Percentiles rank a stretch among this genome's conserved stretches.
phyloP scores from a whole-genome alignment of 2,797 vertebrate genomes.

The Clarias laeviceps region DNA sequence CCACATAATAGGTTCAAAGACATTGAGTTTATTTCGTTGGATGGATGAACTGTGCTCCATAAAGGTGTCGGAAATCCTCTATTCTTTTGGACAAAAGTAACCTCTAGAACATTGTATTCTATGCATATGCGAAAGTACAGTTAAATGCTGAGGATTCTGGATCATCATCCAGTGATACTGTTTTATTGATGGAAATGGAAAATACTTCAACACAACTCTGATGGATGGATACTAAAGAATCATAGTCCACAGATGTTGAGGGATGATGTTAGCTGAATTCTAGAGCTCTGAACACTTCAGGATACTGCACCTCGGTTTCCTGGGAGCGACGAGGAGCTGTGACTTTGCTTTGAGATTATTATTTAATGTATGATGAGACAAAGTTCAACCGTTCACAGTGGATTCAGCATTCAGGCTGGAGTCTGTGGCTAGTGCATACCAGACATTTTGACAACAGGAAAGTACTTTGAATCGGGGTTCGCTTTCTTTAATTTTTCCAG shows the following conservation, averaged over 20 bases:
- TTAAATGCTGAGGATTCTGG: not conserved
- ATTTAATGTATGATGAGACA: conserved; percentile 55
- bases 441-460: conserved; percentile 85
- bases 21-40: not conserved
- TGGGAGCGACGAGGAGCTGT: conserved; percentile 53
- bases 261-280: not conserved
- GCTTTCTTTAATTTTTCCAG: conserved; percentile 54
- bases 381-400: conserved; percentile 69
- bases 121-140: not conserved
- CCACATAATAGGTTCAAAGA: not conserved
- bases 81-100: not conserved
- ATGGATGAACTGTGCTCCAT: not conserved
- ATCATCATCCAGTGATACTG: not conserved
- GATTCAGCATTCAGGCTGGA: conserved; percentile 80
- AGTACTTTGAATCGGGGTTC: conserved; percentile 74
- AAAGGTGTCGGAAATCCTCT: not conserved
- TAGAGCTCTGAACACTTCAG: conserved; percentile 20
- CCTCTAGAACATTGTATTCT: not conserved
- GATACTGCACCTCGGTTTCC: conserved; percentile 34
- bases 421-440: conserved; percentile 83
- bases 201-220: not conserved
- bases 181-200: not conserved
- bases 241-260: not conserved
- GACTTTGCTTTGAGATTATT: conserved; percentile 58
- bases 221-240: not conserved